phyloP scores from a whole-genome alignment of 2,797 vertebrate species.

The Danio tinwini region DNA sequence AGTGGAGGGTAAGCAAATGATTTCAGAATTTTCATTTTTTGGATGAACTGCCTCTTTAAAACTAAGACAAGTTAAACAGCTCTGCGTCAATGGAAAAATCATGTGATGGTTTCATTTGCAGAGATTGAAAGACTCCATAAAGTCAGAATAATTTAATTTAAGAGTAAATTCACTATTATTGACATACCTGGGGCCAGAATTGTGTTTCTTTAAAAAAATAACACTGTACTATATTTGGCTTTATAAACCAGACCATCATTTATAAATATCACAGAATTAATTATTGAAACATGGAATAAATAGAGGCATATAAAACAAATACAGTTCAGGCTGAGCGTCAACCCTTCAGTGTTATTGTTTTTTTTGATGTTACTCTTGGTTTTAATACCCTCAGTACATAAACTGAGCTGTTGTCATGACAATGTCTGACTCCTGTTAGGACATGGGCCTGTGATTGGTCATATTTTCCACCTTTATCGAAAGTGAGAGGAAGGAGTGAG shows the following conservation, averaged over 20 bases:
- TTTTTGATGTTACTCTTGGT: not conserved
- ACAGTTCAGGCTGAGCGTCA: not conserved
- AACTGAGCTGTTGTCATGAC: not conserved
- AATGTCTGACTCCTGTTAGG: not conserved
- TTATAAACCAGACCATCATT: not conserved
- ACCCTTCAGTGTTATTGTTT: not conserved
- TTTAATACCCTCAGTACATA: not conserved
- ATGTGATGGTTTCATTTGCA: not conserved
- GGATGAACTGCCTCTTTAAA: conserved; percentile 6
- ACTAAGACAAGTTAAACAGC: not conserved
- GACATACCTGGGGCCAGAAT: too few relatives aligned
- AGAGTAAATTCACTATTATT: too few relatives aligned
- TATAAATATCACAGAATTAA: conserved; percentile 21
- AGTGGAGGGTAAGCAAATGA: not conserved
- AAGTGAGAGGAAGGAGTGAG: conserved; percentile 5
- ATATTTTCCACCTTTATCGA: conserved; percentile 5
- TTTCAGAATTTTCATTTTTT: not conserved
- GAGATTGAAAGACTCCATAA: not conserved
- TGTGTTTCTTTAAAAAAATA: not conserved
- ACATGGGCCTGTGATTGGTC: conserved; percentile 20
- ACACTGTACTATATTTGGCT: conserved; percentile 7
- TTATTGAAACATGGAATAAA: not conserved
- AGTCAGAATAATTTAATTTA: not conserved
- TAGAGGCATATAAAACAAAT: not conserved
- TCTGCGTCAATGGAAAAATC: conserved; percentile 10